Percentiles rank a stretch among this genome's conserved stretches.
Evolutionary conservation across 2,888 invertebrate genomes (phyloP).

Genomic region (Polyommatus iphigenia): DNA sequence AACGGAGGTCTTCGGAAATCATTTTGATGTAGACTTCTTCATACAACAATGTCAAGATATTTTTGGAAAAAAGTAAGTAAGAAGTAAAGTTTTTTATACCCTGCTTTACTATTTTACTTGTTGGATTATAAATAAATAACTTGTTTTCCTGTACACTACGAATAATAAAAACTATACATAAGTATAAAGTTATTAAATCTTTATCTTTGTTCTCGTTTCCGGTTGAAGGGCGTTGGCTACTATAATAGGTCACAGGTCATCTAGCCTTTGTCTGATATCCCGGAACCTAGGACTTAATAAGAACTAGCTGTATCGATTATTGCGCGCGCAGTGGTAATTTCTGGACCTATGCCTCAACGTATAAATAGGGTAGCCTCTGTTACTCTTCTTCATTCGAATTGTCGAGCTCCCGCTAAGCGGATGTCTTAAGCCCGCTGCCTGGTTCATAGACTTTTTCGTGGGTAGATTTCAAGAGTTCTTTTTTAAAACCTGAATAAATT

Average conservation of each 20-base stretch:
- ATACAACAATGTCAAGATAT: constrained; percentile 90
- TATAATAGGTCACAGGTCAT: constrained; percentile 25
- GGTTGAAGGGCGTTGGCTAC: not conserved
- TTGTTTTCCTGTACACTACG: not conserved
- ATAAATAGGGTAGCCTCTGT: not conserved
- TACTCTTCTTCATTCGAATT: constrained; percentile 19
- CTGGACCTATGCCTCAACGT: not conserved
- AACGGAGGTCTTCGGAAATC: constrained; percentile 85
- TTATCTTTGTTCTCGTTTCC: not conserved
- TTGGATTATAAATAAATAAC: not conserved
- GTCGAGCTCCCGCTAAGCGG: constrained; percentile 26
- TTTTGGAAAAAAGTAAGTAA: constrained; percentile 85
- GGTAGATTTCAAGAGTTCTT: not conserved
- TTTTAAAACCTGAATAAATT: not conserved
- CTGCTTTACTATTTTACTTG: not conserved
- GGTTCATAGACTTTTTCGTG: constrained; percentile 19
- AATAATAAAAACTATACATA: too few species aligned
- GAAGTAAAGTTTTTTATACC: not conserved
- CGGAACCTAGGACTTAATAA: not conserved
- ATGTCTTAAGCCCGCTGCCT: constrained; percentile 23
- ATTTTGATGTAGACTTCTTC: constrained; percentile 88
- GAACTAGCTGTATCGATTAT: constrained; percentile 17
- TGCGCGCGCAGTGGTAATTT: constrained; percentile 19
- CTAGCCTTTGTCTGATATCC: constrained; percentile 24
- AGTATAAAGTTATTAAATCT: not conserved